Base-by-base conservation (phyloP, 2,888 invertebrate species). In the Leptinotarsa rubiginosa region DNA sequence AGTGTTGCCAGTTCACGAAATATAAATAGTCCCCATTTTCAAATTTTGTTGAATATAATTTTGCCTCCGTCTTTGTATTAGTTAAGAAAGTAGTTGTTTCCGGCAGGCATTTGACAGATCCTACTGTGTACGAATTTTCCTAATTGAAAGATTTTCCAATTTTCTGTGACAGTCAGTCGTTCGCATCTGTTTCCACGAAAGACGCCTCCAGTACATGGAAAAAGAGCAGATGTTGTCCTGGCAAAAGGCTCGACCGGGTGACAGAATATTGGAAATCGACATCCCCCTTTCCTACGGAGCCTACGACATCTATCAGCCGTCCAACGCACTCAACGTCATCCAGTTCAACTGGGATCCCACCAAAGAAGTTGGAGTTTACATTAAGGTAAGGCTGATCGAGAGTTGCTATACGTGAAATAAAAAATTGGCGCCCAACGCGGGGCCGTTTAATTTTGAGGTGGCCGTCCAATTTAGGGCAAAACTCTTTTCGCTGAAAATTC, bases 321-420 rank as follows among this genome's bases (percentile, higher is more conserved):
- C 91, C 22, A 89, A 89, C 76, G 90, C 91, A 73, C 88, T 96
- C 76, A 98, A 97, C 89, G 92, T 93, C 2, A 91, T 96, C 3
- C 96, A 97, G 86, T 95, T 98, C 74, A 92, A 93, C 83, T 98
- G 98, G 98, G 97, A 98, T 88, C 97, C 98, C 0, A 94, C 96
- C 31, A 97, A 98, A 86, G 98, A 98, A 88, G 96, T 97, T 79
- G 97, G 97, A 56, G 95, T 97, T 76, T 98, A 97, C 85, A 94
- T 98, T 80, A 97, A 97, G 91, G 97, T 96, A 86, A 80, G 79
- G 73, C 2, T 31, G 31, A 31, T 10, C 10, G 10, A 1, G 31
- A 31, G 10, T 31, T 31, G 31, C 2, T 10, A 10, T 41, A 41
- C 12, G 2, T 10, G 10, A 10, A 41, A 41, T 41, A 10, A 52